These are phyloP conservation scores for Polypterus senegalus DNA, from an alignment of 2,113 vertebrate genomes.

Conservation along the genomic window DNA sequence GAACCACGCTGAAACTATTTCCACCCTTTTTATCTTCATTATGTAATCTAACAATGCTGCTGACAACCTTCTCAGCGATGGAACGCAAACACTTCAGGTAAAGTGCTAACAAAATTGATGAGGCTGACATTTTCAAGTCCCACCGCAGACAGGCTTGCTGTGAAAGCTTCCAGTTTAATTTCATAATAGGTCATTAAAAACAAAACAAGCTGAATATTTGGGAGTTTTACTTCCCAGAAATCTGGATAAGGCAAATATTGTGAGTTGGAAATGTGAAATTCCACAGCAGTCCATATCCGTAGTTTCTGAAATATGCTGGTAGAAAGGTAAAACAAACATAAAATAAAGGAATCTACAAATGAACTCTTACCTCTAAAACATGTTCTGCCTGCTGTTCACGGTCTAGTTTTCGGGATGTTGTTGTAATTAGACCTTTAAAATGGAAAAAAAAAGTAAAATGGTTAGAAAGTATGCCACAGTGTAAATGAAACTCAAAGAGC, in stretches of 20 bases:
- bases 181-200: background rate
- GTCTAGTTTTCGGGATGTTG: conserved; percentile 84
- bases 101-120: conserved; percentile 25
- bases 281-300: no score
- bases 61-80: conserved; percentile 23
- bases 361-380: conserved; percentile 72
- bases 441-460: conserved; percentile 20
- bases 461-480: no score
- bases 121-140: conserved; percentile 17
- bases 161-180: background rate
- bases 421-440: conserved; percentile 78
- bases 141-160: background rate
- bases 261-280: no score
- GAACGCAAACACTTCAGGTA: background rate
- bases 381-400: conserved; percentile 90
- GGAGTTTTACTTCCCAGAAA: no score
- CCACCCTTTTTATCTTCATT: conserved; percentile 26
- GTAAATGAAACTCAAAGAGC: no score
- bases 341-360: background rate
- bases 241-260: no score
- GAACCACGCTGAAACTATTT: background rate
- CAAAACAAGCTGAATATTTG: no score
- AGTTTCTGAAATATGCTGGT: no score
- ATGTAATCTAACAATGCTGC: conserved; percentile 18
- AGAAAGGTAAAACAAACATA: background rate